Percentiles rank a stretch among this genome's conserved stretches.
Evolutionary conservation across 1,140 invertebrate species (phyloP).

Genomic region (Acyrthosiphon pisum): DNA sequence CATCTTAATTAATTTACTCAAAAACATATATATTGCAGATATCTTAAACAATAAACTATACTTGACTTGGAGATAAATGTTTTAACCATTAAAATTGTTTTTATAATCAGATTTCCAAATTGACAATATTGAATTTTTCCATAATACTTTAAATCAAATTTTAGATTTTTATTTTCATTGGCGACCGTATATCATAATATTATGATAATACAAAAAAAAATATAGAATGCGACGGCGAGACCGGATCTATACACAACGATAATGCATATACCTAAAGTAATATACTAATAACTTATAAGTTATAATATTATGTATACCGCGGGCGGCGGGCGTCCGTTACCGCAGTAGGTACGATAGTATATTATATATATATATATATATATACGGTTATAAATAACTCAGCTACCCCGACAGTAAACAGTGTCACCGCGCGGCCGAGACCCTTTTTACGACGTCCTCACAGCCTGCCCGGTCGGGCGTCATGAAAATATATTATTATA

Average conservation of each 20-base stretch:
- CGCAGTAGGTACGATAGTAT: not conserved
- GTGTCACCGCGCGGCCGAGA: not conserved
- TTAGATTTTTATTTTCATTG: too few relatives aligned
- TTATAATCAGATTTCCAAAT: too few relatives aligned
- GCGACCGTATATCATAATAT: not conserved
- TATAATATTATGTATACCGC: not conserved
- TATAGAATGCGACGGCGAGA: not conserved
- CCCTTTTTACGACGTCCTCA: slow-evolving; percentile 45
- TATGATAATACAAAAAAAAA: not conserved
- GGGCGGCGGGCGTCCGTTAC: not conserved
- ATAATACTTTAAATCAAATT: too few relatives aligned
- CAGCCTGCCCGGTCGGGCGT: not conserved
- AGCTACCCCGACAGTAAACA: slow-evolving; percentile 9
- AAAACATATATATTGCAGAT: too few relatives aligned
- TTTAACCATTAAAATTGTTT: too few relatives aligned
- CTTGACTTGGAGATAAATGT: too few relatives aligned
- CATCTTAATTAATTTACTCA: too few relatives aligned
- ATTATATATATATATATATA: too few relatives aligned
- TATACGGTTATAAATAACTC: slow-evolving; percentile 44
- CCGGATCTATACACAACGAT: not conserved
- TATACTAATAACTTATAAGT: not conserved
- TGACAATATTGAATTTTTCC: too few relatives aligned
- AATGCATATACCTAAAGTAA: not conserved
- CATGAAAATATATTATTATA: not conserved
- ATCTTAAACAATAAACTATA: too few relatives aligned